Evolutionary conservation across 2,797 vertebrate species (phyloP).

Genomic region (Crypturellus tataupa): DNA sequence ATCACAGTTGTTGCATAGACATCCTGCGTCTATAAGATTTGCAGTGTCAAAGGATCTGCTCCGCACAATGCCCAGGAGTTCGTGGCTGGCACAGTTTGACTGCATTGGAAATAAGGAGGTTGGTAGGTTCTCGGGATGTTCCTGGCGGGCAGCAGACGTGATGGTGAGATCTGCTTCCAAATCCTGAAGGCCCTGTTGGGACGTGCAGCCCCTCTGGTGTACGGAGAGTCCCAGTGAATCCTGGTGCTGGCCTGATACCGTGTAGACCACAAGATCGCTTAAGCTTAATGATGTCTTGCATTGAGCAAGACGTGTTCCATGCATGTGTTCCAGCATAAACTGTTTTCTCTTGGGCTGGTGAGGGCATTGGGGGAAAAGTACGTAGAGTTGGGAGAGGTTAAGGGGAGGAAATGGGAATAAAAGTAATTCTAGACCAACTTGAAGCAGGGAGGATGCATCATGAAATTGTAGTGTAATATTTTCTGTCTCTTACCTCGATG

Average conservation of each 20-base stretch:
- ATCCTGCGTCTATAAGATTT: not conserved
- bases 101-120: not conserved
- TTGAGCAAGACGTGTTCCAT: not conserved
- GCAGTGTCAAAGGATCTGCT: not conserved
- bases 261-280: not conserved
- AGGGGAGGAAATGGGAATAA: not conserved
- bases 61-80: not conserved
- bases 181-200: not conserved
- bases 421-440: not conserved
- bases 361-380: not conserved
- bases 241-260: rapidly evolving
- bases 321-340: not conserved
- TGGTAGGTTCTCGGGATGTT: rapidly evolving
- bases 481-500: not conserved
- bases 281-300: not conserved
- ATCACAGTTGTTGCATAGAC: not conserved
- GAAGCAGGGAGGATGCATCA: not conserved
- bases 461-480: not conserved
- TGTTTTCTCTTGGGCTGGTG: not conserved
- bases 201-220: not conserved
- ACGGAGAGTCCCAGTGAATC: rapidly evolving
- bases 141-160: not conserved
- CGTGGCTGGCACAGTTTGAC: not conserved
- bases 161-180: not conserved
- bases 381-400: not conserved